These are phyloP conservation scores for Parotocinclus haroldoi DNA, from an alignment of 2,797 vertebrate species.

Conservation along the genomic window DNA sequence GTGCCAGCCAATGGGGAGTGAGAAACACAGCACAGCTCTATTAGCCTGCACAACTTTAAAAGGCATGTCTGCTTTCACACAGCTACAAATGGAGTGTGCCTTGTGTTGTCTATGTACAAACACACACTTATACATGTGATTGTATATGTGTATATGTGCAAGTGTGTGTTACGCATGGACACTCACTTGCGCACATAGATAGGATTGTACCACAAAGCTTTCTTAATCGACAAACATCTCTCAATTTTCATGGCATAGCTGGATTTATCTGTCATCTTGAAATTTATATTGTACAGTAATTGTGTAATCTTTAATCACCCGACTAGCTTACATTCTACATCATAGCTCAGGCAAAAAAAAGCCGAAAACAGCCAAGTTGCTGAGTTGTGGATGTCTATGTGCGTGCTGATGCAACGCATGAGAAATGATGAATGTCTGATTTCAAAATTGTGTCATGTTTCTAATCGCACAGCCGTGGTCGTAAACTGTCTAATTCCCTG, in stretches of 20 bases:
- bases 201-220: conserved; percentile 42
- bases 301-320: conserved; percentile 55
- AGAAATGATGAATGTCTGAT: conserved; percentile 50
- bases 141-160: too few species aligned
- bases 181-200: too few species aligned
- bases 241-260: conserved; percentile 64
- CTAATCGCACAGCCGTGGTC: conserved; percentile 43
- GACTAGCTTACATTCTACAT: neutral
- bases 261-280: conserved; percentile 76
- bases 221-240: conserved; percentile 76
- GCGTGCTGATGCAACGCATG: conserved; percentile 30
- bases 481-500: conserved; percentile 53
- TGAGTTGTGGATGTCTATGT: neutral
- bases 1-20: conserved; percentile 34
- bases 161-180: too few species aligned
- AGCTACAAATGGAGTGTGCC: conserved; percentile 56
- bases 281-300: conserved; percentile 67
- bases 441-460: conserved; percentile 30
- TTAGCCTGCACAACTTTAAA: conserved; percentile 68
- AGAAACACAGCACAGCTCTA: conserved; percentile 58
- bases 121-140: conserved; percentile 19
- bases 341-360: conserved; percentile 2
- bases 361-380: neutral
- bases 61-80: conserved; percentile 61
- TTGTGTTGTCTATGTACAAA: conserved; percentile 39